Percentiles rank a stretch among this genome's conserved stretches.
These are phyloP conservation scores for Ceyx cyanopectus DNA, from an alignment of 2,113 vertebrate species.

Conservation along the genomic window DNA sequence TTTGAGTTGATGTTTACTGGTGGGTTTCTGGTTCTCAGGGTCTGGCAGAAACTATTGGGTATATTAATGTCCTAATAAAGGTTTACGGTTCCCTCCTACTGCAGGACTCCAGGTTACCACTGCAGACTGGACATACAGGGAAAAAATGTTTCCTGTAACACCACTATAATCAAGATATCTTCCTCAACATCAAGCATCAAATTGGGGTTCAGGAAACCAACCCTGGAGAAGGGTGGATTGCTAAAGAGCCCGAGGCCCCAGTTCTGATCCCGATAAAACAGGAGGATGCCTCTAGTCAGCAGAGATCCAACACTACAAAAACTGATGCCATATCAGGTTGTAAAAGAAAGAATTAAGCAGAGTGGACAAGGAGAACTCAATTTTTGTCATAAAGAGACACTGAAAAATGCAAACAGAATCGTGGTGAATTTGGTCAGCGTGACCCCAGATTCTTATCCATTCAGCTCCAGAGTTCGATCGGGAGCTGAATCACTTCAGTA, in stretches of 20 bases:
- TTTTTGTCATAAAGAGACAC: not conserved
- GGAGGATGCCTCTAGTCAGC: not conserved
- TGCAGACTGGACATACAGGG: not conserved
- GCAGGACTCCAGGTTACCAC: not conserved
- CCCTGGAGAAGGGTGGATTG: not conserved
- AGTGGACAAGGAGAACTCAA: not conserved
- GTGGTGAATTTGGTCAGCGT: not conserved
- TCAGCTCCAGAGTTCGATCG: constrained; percentile 11
- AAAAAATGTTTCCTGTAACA: not conserved
- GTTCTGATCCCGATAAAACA: not conserved
- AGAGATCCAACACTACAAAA: not conserved
- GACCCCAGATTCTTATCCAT: constrained; percentile 1
- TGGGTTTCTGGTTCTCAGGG: constrained; percentile 1
- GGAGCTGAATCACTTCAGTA: constrained; percentile 59
- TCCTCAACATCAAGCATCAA: not conserved
- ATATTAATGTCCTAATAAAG: constrained; percentile 27
- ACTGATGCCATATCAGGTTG: not conserved
- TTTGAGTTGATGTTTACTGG: not conserved
- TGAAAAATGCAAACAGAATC: not conserved
- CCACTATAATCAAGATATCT: not conserved
- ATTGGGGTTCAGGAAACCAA: not conserved
- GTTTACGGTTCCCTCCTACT: not conserved
- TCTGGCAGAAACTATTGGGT: not conserved
- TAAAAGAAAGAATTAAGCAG: not conserved
- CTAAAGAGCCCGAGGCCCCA: not conserved